Base-by-base conservation (phyloP, 1,140 invertebrate genomes). In the Lethrus apterus region DNA sequence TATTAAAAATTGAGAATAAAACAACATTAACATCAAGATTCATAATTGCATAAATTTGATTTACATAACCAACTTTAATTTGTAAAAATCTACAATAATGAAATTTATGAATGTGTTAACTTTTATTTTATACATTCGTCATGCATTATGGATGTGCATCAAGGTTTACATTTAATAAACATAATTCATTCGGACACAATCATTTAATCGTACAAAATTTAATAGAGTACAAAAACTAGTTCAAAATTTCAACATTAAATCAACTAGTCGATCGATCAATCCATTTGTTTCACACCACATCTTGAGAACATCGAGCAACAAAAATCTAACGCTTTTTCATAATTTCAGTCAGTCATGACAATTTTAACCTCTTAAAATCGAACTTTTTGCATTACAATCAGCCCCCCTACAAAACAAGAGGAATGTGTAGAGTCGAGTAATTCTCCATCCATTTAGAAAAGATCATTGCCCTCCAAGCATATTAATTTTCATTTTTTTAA, bases 241-340 rank as follows among this genome's bases (percentile, higher is more conserved):
- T 57, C 52, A 52, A 46, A 54, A 56, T 50, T 49, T 52, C 20
- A 35, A 31, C 47, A 35, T 44, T 23, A 42, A 47, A 40, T n/a
- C n/a, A n/a, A 23, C 20, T 46, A 43, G 19, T 44, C 17, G 51
- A 19, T 51, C 32, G 46, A 50, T 55, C 52, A 55, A 65, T 65
- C 63, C 63, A 65, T 65, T 65, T 65, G 54, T 65, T 65, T 65
- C 63, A 64, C 63, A 65, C 51, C 53, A 42, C 24, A 51, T 42
- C 44, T 46, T 48, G 26, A 20, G 48, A 57, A 56, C 41, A 50
- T 52, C 49, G 47, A 48, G 38, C 35, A 46, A 52, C 40, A 47
- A 46, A 52, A 54, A 54, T 54, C 51, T 54, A 52, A 52, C 50
- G 43, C 36, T 32, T 48, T 46, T 26, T 46, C 26, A 26, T 41